phyloP scores from a whole-genome alignment of 2,888 invertebrate species.

The Zaprionus obscuricornis region DNA sequence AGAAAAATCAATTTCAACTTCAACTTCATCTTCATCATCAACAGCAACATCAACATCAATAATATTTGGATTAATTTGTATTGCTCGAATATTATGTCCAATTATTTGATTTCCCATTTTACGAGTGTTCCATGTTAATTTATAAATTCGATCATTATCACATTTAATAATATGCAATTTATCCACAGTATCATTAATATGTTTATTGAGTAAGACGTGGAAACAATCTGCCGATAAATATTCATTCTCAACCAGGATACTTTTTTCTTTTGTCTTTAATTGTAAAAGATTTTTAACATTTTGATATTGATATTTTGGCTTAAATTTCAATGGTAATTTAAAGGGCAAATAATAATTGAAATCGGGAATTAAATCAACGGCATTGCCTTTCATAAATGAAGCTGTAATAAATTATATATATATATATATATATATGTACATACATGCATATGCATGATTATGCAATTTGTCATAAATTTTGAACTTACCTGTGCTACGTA shows the following conservation, averaged over 20 bases:
- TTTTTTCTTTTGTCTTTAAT: neutral
- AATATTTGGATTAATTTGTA: no score
- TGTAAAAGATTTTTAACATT: neutral
- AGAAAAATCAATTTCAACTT: no score
- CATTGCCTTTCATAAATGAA: neutral
- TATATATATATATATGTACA: neutral
- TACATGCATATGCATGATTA: neutral
- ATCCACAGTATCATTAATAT: neutral
- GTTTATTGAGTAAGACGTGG: neutral
- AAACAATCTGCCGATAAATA: neutral
- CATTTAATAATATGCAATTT: neutral
- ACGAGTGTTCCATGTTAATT: neutral
- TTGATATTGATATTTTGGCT: neutral
- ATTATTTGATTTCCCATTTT: neutral
- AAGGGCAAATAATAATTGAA: neutral
- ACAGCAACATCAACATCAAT: no score
- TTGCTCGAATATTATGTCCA: neutral
- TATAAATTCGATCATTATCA: neutral
- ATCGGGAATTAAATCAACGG: neutral
- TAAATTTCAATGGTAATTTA: neutral
- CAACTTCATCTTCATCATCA: neutral
- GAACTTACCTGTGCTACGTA: conserved; percentile 1
- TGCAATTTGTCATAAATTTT: neutral
- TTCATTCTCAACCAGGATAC: neutral
- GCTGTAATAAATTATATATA: neutral